These are phyloP conservation scores for Cheirogaleus major DNA, from an alignment of 2,797 vertebrate genomes.

Conservation along the genomic window DNA sequence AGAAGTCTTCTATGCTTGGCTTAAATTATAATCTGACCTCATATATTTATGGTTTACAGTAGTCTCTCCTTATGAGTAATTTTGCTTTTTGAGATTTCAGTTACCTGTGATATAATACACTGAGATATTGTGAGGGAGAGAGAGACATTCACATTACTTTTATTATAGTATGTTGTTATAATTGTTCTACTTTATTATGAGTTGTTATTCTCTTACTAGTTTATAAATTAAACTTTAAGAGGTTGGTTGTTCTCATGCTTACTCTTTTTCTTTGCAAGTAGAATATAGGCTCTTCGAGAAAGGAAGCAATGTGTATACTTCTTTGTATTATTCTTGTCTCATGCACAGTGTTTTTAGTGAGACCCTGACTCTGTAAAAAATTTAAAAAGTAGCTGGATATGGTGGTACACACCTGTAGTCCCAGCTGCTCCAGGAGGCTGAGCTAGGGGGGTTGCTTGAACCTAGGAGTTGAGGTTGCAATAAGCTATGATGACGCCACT, in stretches of 20 bases:
- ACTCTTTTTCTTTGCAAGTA: background rate
- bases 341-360: background rate
- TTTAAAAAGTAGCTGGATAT: background rate
- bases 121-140: background rate
- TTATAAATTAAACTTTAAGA: background rate
- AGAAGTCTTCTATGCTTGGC: background rate
- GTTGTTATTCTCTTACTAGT: background rate
- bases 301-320: background rate
- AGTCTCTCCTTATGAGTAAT: background rate
- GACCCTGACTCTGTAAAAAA: background rate
- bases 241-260: background rate
- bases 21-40: background rate
- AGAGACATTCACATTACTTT: background rate
- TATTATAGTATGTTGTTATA: background rate
- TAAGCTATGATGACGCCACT: background rate
- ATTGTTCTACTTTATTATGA: background rate
- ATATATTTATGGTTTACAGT: background rate
- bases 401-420: background rate
- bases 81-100: background rate
- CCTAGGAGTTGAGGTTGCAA: background rate
- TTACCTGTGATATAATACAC: no score
- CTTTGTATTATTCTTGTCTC: background rate
- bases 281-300: background rate
- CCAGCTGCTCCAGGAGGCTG: background rate
- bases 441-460: background rate